Conservation (phyloP, 2,888 invertebrate genomes). For the Drosophila yooni region DNA sequence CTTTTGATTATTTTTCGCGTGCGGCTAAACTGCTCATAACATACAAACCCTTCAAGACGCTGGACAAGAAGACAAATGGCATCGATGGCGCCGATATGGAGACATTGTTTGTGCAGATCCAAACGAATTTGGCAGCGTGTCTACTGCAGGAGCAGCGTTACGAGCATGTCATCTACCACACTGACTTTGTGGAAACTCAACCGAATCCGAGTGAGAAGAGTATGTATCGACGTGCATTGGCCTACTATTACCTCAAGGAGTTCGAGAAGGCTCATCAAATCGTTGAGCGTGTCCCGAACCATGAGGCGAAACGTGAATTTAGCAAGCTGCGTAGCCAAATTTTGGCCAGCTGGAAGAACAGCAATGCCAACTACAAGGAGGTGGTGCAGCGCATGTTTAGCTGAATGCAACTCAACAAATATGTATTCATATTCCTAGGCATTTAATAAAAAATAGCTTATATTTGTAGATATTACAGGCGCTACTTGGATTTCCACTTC, state of each 20-base stretch:
- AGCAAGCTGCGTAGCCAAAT: constrained; percentile 87
- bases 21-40: constrained; percentile 91
- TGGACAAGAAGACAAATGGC: constrained; percentile 84
- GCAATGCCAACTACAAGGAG: constrained; percentile 87
- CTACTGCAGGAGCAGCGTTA: constrained; percentile 89
- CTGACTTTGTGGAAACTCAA: constrained; percentile 84
- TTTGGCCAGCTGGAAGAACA: constrained; percentile 87
- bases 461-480: constrained; percentile 22
- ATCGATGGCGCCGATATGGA: constrained; percentile 85
- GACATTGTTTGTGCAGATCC: constrained; percentile 88
- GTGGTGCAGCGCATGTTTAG: constrained; percentile 86
- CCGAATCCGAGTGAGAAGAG: constrained; percentile 85
- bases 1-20: constrained; percentile 90
- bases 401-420: constrained; percentile 28
- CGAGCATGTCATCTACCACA: constrained; percentile 88
- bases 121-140: constrained; percentile 93
- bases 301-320: constrained; percentile 89
- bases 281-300: constrained; percentile 85
- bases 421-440: constrained; percentile 18
- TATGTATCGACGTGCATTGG: constrained; percentile 86
- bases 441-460: constrained; percentile 51
- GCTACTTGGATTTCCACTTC: constrained; percentile 49
- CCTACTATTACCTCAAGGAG: constrained; percentile 87
- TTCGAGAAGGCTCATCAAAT: constrained; percentile 88
- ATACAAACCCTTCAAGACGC: constrained; percentile 86